Conservation (phyloP, 2,888 invertebrate species). For the Catocala sponsa region DNA sequence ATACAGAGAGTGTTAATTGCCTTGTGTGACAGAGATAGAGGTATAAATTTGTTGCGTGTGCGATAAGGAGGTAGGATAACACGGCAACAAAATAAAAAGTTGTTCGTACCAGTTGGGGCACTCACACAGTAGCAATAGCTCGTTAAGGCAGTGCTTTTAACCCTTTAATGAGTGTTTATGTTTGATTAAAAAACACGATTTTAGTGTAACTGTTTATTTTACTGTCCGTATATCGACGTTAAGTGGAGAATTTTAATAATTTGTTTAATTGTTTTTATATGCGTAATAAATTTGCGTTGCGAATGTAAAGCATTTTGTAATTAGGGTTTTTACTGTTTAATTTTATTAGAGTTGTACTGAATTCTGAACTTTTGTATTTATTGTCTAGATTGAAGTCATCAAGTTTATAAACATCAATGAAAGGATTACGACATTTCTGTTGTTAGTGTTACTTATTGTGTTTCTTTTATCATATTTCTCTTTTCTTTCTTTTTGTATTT, state of each 20-base stretch:
- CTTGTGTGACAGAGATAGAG: slow-evolving; percentile 57
- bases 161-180: slow-evolving; percentile 77
- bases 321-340: slow-evolving; percentile 21
- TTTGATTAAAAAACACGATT: slow-evolving; percentile 67
- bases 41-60: slow-evolving; percentile 30
- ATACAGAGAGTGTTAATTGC: slow-evolving; percentile 83
- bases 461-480: too few species aligned
- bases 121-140: slow-evolving; percentile 70
- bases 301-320: slow-evolving; percentile 28
- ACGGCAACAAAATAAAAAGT: slow-evolving; percentile 76
- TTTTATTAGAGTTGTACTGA: slow-evolving; percentile 9
- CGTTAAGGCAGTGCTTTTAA: slow-evolving; percentile 76
- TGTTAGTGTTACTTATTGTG: too few species aligned
- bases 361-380: too few species aligned
- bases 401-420: too few species aligned
- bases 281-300: slow-evolving; percentile 31
- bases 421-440: too few species aligned
- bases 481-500: too few species aligned
- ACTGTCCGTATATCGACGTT: slow-evolving; percentile 51
- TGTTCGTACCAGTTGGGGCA: slow-evolving; percentile 67
- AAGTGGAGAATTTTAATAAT: slow-evolving; percentile 51
- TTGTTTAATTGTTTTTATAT: slow-evolving; percentile 50
- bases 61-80: slow-evolving; percentile 57
- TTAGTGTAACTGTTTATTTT: slow-evolving; percentile 63
- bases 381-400: too few species aligned